Base-by-base conservation (phyloP, 2,797 vertebrate genomes). In the Xenops minutus region DNA sequence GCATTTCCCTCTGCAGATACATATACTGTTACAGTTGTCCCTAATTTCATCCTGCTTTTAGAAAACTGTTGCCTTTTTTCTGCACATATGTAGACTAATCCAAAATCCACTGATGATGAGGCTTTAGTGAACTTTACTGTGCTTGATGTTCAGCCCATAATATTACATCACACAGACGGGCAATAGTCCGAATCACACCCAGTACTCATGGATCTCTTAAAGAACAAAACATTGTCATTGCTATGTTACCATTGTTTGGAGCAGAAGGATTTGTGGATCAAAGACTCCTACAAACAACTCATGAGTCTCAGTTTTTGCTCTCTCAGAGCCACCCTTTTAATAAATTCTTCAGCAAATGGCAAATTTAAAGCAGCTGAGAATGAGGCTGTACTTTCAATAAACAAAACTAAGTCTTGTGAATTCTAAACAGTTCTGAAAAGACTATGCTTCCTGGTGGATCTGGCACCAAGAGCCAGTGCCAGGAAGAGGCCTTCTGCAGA, bases 331-430 rank as follows among this genome's bases (percentile, higher is more conserved):
- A 44, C 55, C 34, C 49, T 93, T 91, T 56, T 41, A 88, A 96
- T 17, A 81, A 91, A 86, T 72, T 82, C 76, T 86, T 73, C 73
- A 55, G 46, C 74, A 94, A 95, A 93, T 41, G 81, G 73, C 88
- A 96, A 93, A 93, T 81, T 79, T 88, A 78, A 90, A 92, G 91
- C 84, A 96, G 93, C 85, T 74, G 88, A 95, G 92, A 64, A 58
- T 3, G 1, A 90, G 68, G 87, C 83, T 68, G 84, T 61, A 75
- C 75, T 94, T 90, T 91, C 78, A 94, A 72, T 56, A 94, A 92
- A 93, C 69, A 80, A 86, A 85, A 89, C 51, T 9, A 87, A 62
- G 75, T 61, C 84, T 81, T 96, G 64, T 91, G 90, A 90, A 93
- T 93, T 90, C 72, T 81, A 87, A 87, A 58, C 51, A 92, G 83